Conservation (phyloP, 2,113 vertebrate genomes). For the Pelobates fuscus region DNA sequence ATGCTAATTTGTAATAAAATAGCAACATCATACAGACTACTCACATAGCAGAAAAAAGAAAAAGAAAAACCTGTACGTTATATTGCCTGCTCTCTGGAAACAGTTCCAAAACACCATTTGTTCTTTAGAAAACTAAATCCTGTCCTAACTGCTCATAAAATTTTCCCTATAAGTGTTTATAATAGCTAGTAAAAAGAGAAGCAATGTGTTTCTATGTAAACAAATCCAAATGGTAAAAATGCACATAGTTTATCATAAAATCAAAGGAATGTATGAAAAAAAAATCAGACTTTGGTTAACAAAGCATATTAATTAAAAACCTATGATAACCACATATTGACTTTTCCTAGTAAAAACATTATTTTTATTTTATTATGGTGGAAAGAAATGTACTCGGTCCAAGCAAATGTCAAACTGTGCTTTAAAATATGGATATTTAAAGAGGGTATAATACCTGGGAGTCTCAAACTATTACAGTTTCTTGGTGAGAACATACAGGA, state of each 20-base stretch:
- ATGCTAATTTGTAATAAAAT: constrained; percentile 38
- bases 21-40: constrained; percentile 21
- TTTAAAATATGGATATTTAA: constrained; percentile 79
- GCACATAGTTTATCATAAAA: constrained; percentile 64
- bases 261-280: constrained; percentile 59
- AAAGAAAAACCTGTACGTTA: constrained; percentile 33
- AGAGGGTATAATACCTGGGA: constrained; percentile 72
- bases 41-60: background rate
- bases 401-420: constrained; percentile 65
- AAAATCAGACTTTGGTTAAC: constrained; percentile 57
- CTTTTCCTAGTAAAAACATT: constrained; percentile 63
- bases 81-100: constrained; percentile 69
- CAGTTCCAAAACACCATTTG: constrained; percentile 61
- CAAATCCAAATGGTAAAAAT: constrained; percentile 49
- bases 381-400: constrained; percentile 57
- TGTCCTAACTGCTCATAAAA: constrained; percentile 73
- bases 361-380: constrained; percentile 60
- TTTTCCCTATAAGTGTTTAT: constrained; percentile 74
- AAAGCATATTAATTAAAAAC: constrained; percentile 55
- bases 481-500: constrained; percentile 70
- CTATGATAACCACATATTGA: constrained; percentile 64
- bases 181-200: constrained; percentile 73
- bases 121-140: constrained; percentile 66
- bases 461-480: constrained; percentile 73
- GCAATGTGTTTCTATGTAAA: constrained; percentile 52